phyloP scores from a whole-genome alignment of 2,888 invertebrate species.

The Brachypalpus laphriformis region DNA sequence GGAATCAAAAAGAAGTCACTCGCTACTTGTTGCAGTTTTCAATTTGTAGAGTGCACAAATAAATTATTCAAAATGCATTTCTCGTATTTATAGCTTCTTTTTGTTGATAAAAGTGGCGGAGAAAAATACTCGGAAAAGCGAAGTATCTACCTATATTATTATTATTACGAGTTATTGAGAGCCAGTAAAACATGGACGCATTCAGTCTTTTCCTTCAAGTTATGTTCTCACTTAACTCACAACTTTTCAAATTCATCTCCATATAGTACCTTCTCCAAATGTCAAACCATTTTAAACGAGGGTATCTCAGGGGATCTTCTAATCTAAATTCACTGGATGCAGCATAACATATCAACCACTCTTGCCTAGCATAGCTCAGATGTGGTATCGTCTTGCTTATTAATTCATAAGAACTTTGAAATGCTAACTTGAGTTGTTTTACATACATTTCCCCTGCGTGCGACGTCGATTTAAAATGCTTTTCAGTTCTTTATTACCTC shows the following conservation, averaged over 20 bases:
- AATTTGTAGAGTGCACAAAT: background rate
- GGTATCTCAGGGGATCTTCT: background rate
- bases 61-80: no score
- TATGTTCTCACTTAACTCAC: no score
- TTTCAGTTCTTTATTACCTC: background rate
- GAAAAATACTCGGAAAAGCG: no score
- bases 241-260: background rate
- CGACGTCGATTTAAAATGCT: slow-evolving; percentile 1
- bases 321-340: background rate
- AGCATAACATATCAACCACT: background rate
- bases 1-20: no score
- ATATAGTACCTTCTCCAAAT: background rate
- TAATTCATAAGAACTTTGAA: background rate
- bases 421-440: background rate
- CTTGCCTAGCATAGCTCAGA: background rate
- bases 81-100: no score
- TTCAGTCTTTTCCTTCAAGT: no score
- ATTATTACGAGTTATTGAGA: no score
- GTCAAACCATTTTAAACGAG: background rate
- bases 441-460: background rate
- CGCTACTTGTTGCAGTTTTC: background rate
- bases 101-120: no score
- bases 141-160: no score
- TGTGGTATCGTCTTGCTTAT: background rate
- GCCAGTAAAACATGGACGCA: no score